phyloP scores from a whole-genome alignment of 2,113 vertebrate genomes.

The Leuciscus idus region DNA sequence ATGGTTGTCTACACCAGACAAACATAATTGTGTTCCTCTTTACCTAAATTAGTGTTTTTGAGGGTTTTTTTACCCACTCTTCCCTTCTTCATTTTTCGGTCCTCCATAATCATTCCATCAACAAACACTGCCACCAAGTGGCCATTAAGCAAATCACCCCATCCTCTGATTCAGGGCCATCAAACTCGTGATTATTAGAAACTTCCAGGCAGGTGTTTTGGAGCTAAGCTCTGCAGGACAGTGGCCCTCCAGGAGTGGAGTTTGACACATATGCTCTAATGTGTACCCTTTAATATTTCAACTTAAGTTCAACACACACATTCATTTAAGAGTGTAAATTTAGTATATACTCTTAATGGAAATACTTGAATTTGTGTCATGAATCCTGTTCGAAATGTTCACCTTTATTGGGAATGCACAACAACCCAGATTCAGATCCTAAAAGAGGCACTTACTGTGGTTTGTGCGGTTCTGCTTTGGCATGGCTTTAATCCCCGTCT shows the following conservation, averaged over 20 bases:
- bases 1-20: background rate
- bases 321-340: background rate
- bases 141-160: background rate
- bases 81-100: background rate
- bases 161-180: too few relatives aligned
- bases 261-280: background rate
- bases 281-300: background rate
- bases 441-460: background rate
- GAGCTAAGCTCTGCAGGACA: too few relatives aligned
- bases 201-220: too few relatives aligned
- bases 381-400: background rate
- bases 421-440: background rate
- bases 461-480: background rate
- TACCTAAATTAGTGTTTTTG: background rate
- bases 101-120: background rate
- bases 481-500: background rate
- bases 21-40: background rate
- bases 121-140: conserved; percentile 12
- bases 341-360: background rate
- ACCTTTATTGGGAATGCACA: background rate
- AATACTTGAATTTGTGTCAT: background rate
- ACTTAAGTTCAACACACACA: background rate
- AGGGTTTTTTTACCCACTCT: too few relatives aligned
- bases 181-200: too few relatives aligned
- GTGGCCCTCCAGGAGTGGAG: too few relatives aligned